Percentiles rank a stretch among this genome's conserved stretches.
Conservation (phyloP, 2,113 vertebrate species). For the Tetrax tetrax region DNA sequence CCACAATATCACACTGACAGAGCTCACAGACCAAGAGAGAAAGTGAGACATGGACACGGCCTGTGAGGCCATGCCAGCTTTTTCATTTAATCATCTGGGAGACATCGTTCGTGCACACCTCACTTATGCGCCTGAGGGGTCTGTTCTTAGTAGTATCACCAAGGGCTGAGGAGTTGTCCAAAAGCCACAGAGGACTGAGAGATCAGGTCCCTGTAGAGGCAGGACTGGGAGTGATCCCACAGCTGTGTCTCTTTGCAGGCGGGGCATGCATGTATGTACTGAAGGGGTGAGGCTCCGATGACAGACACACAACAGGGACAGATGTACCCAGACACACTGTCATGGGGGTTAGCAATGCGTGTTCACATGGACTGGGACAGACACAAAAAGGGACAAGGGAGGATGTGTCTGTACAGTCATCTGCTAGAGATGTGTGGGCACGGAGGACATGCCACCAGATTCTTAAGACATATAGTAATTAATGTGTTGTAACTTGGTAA, state of each 20-base stretch:
- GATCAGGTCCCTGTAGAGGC: background rate
- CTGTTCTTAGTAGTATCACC: background rate
- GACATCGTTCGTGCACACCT: background rate
- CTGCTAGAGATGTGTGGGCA: background rate
- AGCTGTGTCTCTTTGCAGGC: background rate
- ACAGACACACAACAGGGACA: background rate
- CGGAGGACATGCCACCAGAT: background rate
- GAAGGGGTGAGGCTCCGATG: background rate
- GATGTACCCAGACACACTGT: background rate
- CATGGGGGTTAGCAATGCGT: fast-evolving
- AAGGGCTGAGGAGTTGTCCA: background rate
- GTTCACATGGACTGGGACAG: background rate
- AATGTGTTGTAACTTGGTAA: background rate
- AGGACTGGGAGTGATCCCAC: background rate
- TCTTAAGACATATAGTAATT: background rate
- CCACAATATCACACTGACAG: background rate
- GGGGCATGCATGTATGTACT: fast-evolving
- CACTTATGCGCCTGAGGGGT: background rate
- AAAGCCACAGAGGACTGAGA: background rate
- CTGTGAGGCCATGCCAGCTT: background rate
- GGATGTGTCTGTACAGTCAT: background rate
- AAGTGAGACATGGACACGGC: background rate
- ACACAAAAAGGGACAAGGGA: background rate
- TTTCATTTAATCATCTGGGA: background rate
- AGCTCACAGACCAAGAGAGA: background rate